Percentiles rank a stretch among this genome's conserved stretches.
phyloP scores from a whole-genome alignment of 1,140 invertebrate genomes.

The Cheumatopsyche charites region DNA sequence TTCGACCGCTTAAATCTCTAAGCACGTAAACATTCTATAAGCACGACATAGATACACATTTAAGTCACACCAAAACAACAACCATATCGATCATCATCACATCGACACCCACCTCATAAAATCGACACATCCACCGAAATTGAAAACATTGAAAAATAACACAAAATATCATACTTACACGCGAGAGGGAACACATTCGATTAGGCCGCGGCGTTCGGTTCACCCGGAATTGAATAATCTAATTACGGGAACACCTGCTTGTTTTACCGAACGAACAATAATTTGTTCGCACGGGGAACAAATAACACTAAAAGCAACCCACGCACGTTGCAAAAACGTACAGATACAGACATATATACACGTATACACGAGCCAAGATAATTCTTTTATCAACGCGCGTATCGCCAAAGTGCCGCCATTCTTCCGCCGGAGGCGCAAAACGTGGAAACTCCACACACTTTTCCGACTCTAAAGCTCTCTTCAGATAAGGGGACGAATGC shows the following conservation, averaged over 20 bases:
- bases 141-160: no score
- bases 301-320: constrained; percentile 24
- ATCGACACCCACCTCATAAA: no score
- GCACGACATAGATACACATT: no score
- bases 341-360: background rate
- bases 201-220: background rate
- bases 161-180: no score
- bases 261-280: constrained; percentile 23
- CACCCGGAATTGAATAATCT: constrained; percentile 20
- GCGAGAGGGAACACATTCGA: background rate
- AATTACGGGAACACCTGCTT: constrained; percentile 27
- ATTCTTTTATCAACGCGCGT: constrained; percentile 30
- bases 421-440: background rate
- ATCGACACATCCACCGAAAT: no score
- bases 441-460: no score
- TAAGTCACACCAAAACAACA: no score
- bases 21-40: no score
- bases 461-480: no score
- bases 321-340: background rate
- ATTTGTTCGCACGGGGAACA: background rate
- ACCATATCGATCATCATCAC: no score
- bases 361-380: background rate
- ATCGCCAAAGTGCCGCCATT: constrained; percentile 10
- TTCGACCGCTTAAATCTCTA: no score
- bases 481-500: no score